These are phyloP conservation scores for Sakesphorus luctuosus DNA, from an alignment of 2,113 vertebrate genomes.

Conservation along the genomic window DNA sequence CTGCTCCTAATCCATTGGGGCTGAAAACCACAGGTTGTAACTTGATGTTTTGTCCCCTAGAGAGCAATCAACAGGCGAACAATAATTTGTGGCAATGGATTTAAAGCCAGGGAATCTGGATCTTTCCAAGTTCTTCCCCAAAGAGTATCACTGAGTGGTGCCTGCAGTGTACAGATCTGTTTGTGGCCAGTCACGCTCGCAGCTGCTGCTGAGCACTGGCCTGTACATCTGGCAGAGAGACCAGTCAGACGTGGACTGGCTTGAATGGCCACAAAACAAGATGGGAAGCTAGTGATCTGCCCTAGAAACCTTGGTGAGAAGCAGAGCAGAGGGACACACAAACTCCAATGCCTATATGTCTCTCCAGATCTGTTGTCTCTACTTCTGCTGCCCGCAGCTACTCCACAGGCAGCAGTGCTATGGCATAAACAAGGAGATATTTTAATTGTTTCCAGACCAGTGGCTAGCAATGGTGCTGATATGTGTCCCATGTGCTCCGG, in stretches of 20 bases:
- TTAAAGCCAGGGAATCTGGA: not conserved
- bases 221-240: not conserved
- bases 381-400: not conserved
- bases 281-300: not conserved
- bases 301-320: not conserved
- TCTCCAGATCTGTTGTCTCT: not conserved
- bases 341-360: not conserved
- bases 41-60: conserved; percentile 44
- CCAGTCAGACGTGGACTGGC: fast-evolving
- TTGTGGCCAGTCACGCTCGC: not conserved
- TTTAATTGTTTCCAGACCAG: conserved; percentile 1
- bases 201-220: not conserved
- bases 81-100: not conserved
- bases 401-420: not conserved
- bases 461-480: not conserved
- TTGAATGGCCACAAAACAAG: not conserved
- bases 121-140: not conserved
- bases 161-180: fast-evolving
- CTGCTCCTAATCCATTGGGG: conserved; percentile 20
- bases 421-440: not conserved
- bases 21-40: conserved; percentile 50
- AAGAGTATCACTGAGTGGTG: not conserved
- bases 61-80: not conserved
- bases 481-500: fast-evolving
- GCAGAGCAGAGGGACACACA: not conserved